Evolutionary conservation across 2,113 vertebrate species (phyloP).

Genomic region (Emydura subglobosa): DNA sequence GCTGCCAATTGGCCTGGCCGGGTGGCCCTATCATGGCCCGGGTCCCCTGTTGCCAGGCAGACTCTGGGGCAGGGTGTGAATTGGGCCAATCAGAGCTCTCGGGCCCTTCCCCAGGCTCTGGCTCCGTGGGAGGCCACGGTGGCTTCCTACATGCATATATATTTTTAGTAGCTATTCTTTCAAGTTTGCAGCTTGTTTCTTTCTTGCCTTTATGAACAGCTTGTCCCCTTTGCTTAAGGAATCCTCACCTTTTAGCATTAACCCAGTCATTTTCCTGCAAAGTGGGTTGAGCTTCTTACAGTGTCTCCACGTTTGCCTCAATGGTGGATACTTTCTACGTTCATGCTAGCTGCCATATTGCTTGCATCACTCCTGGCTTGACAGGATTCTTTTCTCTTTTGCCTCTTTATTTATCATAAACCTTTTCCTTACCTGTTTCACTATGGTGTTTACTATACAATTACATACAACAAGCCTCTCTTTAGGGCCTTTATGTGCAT

Average conservation of each 20-base stretch:
- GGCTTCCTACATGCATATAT: too few species aligned
- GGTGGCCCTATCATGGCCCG: too few species aligned
- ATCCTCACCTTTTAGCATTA: not conserved
- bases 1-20: too few species aligned
- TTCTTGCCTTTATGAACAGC: not conserved
- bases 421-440: not conserved
- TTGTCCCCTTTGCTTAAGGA: not conserved
- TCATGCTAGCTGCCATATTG: not conserved
- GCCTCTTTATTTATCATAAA: not conserved
- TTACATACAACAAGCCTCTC: not conserved
- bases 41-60: too few species aligned
- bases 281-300: not conserved
- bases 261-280: not conserved
- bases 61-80: too few species aligned
- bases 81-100: too few species aligned
- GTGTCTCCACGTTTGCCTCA: not conserved
- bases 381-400: not conserved
- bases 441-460: not conserved
- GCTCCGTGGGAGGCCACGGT: too few species aligned
- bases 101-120: too few species aligned
- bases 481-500: not conserved
- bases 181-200: not conserved
- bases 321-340: not conserved
- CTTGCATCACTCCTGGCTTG: not conserved
- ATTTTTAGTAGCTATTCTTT: not conserved